Conservation (phyloP, 2,113 vertebrate genomes). For the Psammodynastes pulverulentus region DNA sequence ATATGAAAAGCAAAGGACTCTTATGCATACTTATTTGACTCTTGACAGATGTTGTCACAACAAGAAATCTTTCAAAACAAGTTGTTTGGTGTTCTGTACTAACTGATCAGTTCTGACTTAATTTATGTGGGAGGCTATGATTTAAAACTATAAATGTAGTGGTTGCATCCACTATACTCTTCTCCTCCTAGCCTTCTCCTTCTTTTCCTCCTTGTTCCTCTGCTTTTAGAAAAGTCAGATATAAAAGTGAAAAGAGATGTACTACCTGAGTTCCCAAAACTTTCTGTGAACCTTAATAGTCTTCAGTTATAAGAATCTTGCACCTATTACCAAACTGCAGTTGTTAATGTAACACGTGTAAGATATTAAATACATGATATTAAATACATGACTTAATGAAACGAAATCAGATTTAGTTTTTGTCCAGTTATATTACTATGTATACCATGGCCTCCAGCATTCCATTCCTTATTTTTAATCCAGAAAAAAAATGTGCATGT, state of each 20-base stretch:
- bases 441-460: background rate
- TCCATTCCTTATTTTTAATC: background rate
- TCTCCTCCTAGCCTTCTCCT: background rate
- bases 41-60: slow-evolving; percentile 9
- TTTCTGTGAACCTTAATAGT: background rate
- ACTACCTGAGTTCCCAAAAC: too few species aligned
- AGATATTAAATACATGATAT: background rate
- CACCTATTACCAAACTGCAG: background rate
- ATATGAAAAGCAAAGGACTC: background rate
- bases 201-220: background rate
- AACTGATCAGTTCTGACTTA: slow-evolving; percentile 7
- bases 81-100: slow-evolving; percentile 17
- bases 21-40: background rate
- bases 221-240: background rate
- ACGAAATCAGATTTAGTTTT: background rate
- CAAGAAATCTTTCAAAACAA: slow-evolving; percentile 2
- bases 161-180: background rate
- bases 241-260: background rate
- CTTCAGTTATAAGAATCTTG: background rate
- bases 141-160: background rate
- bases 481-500: background rate
- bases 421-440: background rate
- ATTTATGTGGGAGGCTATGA: background rate
- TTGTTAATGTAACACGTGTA: background rate
- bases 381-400: background rate